A percentile compares a stretch with the other conserved stretches of the same genome.
Evolutionary conservation across 1,140 invertebrate species (phyloP).

Genomic region (Bemisia tabaci): DNA sequence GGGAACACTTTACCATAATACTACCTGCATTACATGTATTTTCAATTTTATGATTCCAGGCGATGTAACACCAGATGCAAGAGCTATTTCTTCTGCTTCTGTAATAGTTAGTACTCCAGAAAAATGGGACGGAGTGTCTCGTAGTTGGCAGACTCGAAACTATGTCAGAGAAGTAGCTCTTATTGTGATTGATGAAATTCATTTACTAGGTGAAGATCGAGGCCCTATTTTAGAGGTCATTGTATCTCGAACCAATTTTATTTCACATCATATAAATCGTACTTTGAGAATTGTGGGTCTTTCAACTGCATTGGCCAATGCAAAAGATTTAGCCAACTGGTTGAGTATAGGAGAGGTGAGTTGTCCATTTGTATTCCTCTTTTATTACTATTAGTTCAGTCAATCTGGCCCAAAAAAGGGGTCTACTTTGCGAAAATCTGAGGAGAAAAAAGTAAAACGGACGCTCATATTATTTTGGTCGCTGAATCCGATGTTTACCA

Average conservation of each 20-base stretch:
- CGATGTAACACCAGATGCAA: slow-evolving; percentile 86
- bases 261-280: slow-evolving; percentile 66
- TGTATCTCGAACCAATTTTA: slow-evolving; percentile 77
- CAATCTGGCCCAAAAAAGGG: too few relatives aligned
- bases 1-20: neutral
- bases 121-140: slow-evolving; percentile 98
- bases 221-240: slow-evolving; percentile 76
- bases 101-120: slow-evolving; percentile 98
- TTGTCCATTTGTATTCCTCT: slow-evolving; percentile 1
- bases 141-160: slow-evolving; percentile 91
- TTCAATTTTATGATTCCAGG: slow-evolving; percentile 33
- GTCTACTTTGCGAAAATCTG: too few relatives aligned
- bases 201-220: slow-evolving; percentile 81
- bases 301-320: slow-evolving; percentile 95
- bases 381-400: neutral
- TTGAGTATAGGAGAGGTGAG: slow-evolving; percentile 62
- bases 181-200: slow-evolving; percentile 97
- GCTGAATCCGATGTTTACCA: too few relatives aligned
- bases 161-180: slow-evolving; percentile 88
- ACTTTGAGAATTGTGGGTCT: slow-evolving; percentile 81
- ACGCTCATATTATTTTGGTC: too few relatives aligned
- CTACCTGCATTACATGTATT: neutral
- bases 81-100: slow-evolving; percentile 66
- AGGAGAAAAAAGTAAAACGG: too few relatives aligned
- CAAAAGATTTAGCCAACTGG: slow-evolving; percentile 93